Evolutionary conservation across 2,888 invertebrate species (phyloP).

Genomic region (Idaea aversata): DNA sequence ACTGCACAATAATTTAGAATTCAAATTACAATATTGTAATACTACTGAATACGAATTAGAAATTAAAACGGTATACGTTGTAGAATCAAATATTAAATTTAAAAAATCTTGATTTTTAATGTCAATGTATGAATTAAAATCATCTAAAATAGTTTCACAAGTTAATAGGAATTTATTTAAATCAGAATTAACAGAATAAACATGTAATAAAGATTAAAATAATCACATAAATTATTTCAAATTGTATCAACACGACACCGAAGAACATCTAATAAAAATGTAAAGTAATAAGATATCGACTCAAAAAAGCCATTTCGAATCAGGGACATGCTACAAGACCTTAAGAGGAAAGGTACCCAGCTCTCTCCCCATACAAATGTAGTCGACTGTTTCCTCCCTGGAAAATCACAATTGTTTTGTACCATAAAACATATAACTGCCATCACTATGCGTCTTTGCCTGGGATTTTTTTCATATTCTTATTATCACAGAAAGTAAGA

Average conservation of each 20-base stretch:
- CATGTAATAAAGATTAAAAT: background rate
- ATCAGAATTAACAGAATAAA: background rate
- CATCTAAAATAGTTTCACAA: background rate
- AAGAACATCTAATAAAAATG: background rate
- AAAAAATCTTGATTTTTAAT: background rate
- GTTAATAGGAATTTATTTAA: background rate
- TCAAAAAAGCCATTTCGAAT: too few relatives aligned
- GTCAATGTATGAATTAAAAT: conserved; percentile 3
- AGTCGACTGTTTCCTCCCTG: too few relatives aligned
- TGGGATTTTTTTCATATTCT: too few relatives aligned
- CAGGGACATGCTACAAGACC: too few relatives aligned
- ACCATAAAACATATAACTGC: too few relatives aligned
- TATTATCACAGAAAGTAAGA: too few relatives aligned
- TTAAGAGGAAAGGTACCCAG: too few relatives aligned
- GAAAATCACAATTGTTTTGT: too few relatives aligned
- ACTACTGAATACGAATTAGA: background rate
- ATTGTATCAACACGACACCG: background rate
- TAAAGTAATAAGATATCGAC: too few relatives aligned
- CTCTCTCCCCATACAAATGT: too few relatives aligned
- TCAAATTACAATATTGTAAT: background rate
- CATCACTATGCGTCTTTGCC: too few relatives aligned
- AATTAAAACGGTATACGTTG: background rate
- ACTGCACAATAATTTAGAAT: background rate
- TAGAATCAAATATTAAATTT: background rate
- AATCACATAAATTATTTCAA: background rate